Conservation (phyloP, 2,797 vertebrate genomes). For the Cryptoblepharus egeriae region DNA sequence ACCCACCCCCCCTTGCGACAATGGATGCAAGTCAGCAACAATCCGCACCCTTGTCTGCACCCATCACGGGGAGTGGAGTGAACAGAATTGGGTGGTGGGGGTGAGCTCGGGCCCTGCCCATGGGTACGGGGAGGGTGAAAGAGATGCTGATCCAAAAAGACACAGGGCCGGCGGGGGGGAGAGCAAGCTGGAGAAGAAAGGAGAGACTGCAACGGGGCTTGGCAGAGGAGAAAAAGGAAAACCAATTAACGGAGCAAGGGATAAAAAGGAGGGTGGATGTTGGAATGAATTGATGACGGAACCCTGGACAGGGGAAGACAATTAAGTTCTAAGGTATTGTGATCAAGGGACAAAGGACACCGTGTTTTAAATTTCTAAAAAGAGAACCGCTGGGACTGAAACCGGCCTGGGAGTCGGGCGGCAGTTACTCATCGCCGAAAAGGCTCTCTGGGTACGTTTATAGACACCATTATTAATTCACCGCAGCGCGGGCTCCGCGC, state of each 20-base stretch:
- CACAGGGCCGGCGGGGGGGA: no score
- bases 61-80: background rate
- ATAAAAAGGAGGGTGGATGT: background rate
- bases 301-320: background rate
- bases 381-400: background rate
- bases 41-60: background rate
- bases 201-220: no score
- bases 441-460: background rate
- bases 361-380: background rate
- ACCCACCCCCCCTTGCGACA: slow-evolving; percentile 4
- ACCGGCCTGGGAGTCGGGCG: background rate
- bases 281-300: background rate
- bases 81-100: background rate
- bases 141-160: background rate
- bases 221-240: background rate
- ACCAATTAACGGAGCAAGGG: background rate
- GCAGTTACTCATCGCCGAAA: background rate
- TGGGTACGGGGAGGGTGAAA: background rate
- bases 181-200: background rate
- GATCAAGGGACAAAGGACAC: background rate
- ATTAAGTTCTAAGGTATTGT: background rate
- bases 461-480: background rate
- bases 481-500: no score
- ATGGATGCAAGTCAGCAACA: background rate
- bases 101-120: background rate